Conservation (phyloP, 2,888 invertebrate genomes). For the Tuberolachnus salignus region DNA sequence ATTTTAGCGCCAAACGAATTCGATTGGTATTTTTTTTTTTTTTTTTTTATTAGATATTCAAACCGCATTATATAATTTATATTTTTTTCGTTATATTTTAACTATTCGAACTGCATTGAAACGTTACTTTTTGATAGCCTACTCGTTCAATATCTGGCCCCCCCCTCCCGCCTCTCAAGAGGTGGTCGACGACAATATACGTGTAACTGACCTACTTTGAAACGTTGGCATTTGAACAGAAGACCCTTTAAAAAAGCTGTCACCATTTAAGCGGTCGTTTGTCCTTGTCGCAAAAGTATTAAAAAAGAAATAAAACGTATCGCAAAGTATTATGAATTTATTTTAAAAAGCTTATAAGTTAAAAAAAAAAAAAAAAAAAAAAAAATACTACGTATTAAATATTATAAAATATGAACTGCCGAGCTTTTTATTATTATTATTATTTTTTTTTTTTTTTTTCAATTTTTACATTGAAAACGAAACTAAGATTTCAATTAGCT, state of each 20-base stretch:
- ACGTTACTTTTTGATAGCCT: background rate
- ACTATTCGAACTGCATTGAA: background rate
- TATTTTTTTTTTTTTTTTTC: background rate
- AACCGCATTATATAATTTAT: background rate
- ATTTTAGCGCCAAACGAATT: background rate
- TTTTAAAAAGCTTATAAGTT: background rate
- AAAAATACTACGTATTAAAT: too few relatives aligned
- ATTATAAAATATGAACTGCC: too few relatives aligned
- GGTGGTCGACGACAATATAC: constrained; percentile 6
- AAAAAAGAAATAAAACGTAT: constrained; percentile 37
- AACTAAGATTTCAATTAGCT: background rate
- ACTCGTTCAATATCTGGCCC: background rate
- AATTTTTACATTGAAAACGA: background rate
- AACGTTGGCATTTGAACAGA: constrained; percentile 44
- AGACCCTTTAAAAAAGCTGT: constrained; percentile 45
- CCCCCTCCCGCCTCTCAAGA: background rate
- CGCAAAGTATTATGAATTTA: constrained; percentile 30
- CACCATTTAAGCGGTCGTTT: constrained; percentile 45
- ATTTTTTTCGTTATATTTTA: background rate
- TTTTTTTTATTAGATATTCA: background rate
- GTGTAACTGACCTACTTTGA: constrained; percentile 42
- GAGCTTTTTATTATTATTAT: background rate
- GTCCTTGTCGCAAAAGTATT: constrained; percentile 44
- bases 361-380: too few relatives aligned
- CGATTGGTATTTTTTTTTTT: background rate